Percentiles rank a stretch among this genome's conserved stretches.
phyloP scores from a whole-genome alignment of 2,797 vertebrate genomes.

The Lophius americanus region DNA sequence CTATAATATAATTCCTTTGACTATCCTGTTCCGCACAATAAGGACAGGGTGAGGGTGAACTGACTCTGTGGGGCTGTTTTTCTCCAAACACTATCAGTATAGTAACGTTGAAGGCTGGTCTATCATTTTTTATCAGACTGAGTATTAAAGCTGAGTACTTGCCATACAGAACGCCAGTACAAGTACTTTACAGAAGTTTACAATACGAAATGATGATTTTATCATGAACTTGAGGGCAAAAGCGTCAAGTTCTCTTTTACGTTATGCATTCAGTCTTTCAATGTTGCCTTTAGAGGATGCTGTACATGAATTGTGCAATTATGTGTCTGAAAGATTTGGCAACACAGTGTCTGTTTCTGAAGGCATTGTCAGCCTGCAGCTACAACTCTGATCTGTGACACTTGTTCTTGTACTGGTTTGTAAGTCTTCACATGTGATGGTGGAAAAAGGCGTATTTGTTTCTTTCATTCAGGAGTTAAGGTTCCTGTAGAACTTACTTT shows the following conservation, averaged over 20 bases:
- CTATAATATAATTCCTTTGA: slow-evolving; percentile 4
- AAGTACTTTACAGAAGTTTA: too few species aligned
- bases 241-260: too few species aligned
- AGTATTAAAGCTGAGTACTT: too few species aligned
- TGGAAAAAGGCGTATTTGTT: background rate
- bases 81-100: background rate
- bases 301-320: too few species aligned
- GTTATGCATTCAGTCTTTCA: too few species aligned
- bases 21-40: background rate
- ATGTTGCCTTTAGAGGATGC: too few species aligned
- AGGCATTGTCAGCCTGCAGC: slow-evolving; percentile 9
- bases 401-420: slow-evolving; percentile 4
- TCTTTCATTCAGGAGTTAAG: slow-evolving; percentile 1
- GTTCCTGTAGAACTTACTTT: slow-evolving; percentile 2
- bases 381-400: slow-evolving; percentile 14
- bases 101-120: background rate
- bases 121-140: too few species aligned
- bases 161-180: too few species aligned
- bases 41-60: background rate
- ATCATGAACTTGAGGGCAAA: too few species aligned
- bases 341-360: slow-evolving; percentile 1
- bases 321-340: too few species aligned
- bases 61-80: background rate
- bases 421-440: slow-evolving; percentile 11
- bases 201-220: too few species aligned